phyloP scores from a whole-genome alignment of 2,797 vertebrate genomes.

The Sebastes kiyomatsui region DNA sequence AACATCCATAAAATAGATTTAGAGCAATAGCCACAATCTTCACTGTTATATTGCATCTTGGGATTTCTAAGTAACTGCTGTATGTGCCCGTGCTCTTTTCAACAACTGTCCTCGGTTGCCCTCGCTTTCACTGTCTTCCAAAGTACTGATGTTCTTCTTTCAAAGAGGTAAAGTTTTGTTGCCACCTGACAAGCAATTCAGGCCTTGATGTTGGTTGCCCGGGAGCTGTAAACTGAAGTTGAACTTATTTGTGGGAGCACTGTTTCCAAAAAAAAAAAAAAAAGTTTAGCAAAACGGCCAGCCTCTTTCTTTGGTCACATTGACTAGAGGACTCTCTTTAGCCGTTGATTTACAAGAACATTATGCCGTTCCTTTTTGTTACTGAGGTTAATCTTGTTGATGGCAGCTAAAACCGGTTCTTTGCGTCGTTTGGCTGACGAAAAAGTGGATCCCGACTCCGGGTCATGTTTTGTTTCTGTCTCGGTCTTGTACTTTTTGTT shows the following conservation, averaged over 20 bases:
- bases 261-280: slow-evolving; percentile 10
- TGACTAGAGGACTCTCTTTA: slow-evolving; percentile 53
- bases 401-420: slow-evolving; percentile 34
- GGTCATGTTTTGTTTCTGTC: slow-evolving; percentile 54
- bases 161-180: slow-evolving; percentile 37
- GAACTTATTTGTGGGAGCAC: slow-evolving; percentile 48
- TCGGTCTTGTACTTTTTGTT: slow-evolving; percentile 42
- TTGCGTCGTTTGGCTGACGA: slow-evolving; percentile 41
- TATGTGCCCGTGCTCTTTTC: background rate
- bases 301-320: slow-evolving; percentile 34
- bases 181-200: slow-evolving; percentile 53
- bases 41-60: background rate
- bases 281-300: background rate
- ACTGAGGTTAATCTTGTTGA: slow-evolving; percentile 49
- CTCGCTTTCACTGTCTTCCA: slow-evolving; percentile 40
- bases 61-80: background rate
- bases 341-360: slow-evolving; percentile 49
- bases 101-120: background rate
- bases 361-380: slow-evolving; percentile 38
- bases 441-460: slow-evolving; percentile 20
- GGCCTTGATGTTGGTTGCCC: slow-evolving; percentile 58
- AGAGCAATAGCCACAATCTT: background rate
- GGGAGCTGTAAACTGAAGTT: slow-evolving; percentile 60
- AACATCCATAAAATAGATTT: background rate
- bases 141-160: slow-evolving; percentile 31